Conservation (phyloP, 2,797 vertebrate species). For the Sardinella longiceps region DNA sequence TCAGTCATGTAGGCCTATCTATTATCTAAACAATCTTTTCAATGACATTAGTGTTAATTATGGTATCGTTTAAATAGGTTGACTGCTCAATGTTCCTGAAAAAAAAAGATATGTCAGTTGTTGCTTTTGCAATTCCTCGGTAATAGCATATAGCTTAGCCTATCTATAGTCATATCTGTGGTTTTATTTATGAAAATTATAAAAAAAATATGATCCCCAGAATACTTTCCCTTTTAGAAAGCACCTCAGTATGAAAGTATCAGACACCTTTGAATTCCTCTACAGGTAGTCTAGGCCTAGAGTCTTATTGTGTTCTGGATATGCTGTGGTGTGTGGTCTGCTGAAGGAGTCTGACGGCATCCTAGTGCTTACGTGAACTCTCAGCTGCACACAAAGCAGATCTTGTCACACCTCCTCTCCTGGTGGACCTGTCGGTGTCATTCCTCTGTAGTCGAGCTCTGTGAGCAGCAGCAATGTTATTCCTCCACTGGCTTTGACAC, state of each 20-base stretch:
- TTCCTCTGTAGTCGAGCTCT: background rate
- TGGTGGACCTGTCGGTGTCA: background rate
- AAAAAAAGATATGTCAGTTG: background rate
- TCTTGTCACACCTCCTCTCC: background rate
- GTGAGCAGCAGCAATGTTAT: background rate
- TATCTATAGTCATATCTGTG: background rate
- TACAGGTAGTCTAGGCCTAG: too few species aligned
- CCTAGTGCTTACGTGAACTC: background rate
- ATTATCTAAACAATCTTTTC: background rate
- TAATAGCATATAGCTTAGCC: background rate
- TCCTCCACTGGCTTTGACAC: background rate
- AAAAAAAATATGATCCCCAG: background rate
- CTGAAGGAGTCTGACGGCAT: background rate
- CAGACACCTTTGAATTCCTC: background rate
- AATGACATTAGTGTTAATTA: background rate
- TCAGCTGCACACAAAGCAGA: background rate
- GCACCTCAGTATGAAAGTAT: background rate
- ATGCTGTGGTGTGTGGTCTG: background rate
- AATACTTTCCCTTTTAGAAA: background rate
- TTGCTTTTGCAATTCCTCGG: background rate
- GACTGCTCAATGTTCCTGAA: background rate
- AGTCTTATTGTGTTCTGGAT: background rate
- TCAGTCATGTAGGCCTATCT: background rate
- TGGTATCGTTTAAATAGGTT: background rate
- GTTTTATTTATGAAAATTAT: background rate